Evolutionary conservation across 1,140 invertebrate species (phyloP).

Genomic region (Homalodisca vitripennis): DNA sequence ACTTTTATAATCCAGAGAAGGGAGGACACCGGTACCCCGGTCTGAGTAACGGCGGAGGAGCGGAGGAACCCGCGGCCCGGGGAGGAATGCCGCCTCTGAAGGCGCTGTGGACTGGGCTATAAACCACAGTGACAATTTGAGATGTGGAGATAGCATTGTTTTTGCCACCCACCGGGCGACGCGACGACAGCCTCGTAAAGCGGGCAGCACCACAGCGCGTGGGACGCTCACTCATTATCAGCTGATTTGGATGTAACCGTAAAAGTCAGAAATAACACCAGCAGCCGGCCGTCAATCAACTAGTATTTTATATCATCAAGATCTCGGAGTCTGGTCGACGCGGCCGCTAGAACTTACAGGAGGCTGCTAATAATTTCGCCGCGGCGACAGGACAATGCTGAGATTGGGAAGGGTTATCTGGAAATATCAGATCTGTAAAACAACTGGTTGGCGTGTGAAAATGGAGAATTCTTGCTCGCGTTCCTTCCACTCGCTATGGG

Average conservation of each 20-base stretch:
- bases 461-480: no score
- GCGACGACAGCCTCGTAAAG: neutral
- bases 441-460: no score
- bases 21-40: no score
- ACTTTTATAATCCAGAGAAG: no score
- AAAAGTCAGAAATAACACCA: conserved; percentile 27
- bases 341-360: neutral
- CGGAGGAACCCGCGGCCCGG: neutral
- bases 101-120: neutral
- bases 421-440: no score
- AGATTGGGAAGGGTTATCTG: no score
- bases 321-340: neutral
- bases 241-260: conserved; percentile 19
- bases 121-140: conserved; percentile 19
- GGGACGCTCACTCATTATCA: conserved; percentile 13
- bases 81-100: neutral
- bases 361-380: neutral
- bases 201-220: neutral
- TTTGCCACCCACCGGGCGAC: conserved; percentile 15
- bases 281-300: neutral
- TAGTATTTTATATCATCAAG: neutral
- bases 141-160: conserved; percentile 23
- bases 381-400: no score
- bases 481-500: no score
- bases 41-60: neutral